A percentile compares a stretch with the other conserved stretches of the same genome.
These are phyloP conservation scores for Ceratina calcarata DNA, from an alignment of 1,140 invertebrate species.

Conservation along the genomic window DNA sequence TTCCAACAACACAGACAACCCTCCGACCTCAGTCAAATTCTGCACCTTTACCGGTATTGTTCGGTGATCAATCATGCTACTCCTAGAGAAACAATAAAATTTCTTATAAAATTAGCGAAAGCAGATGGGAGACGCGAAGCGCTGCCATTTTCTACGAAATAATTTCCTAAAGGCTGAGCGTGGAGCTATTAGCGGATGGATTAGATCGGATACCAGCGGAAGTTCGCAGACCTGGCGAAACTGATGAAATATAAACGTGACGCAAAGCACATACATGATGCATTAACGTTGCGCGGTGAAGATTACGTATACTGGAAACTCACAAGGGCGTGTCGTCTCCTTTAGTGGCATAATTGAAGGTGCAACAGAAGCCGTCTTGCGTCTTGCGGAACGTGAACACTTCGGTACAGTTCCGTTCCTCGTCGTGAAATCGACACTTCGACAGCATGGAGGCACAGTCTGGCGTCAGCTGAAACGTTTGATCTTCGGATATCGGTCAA, in stretches of 20 bases:
- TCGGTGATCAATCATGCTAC: neutral
- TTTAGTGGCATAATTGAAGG: constrained; percentile 80
- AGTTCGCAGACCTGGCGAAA: neutral
- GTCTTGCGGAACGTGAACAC: constrained; percentile 80
- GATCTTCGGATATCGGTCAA: neutral
- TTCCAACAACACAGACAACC: constrained; percentile 78
- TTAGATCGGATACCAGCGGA: neutral
- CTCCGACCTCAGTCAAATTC: constrained; percentile 66
- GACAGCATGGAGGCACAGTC: constrained; percentile 79
- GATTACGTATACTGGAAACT: constrained; percentile 4
- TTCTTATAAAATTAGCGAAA: neutral
- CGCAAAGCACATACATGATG: neutral
- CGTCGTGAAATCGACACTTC: constrained; percentile 78
- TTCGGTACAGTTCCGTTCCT: constrained; percentile 72
- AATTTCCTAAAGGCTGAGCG: neutral
- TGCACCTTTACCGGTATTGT: neutral
- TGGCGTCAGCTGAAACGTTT: constrained; percentile 78
- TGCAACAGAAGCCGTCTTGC: constrained; percentile 82
- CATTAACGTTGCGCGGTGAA: too few species aligned
- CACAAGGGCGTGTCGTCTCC: constrained; percentile 61
- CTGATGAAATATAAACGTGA: neutral
- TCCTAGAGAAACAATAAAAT: neutral
- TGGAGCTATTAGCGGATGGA: neutral
- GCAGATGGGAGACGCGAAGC: neutral
- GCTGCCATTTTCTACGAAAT: neutral